Conservation (phyloP, 2,888 invertebrate genomes). For the Piscicola geometra region DNA sequence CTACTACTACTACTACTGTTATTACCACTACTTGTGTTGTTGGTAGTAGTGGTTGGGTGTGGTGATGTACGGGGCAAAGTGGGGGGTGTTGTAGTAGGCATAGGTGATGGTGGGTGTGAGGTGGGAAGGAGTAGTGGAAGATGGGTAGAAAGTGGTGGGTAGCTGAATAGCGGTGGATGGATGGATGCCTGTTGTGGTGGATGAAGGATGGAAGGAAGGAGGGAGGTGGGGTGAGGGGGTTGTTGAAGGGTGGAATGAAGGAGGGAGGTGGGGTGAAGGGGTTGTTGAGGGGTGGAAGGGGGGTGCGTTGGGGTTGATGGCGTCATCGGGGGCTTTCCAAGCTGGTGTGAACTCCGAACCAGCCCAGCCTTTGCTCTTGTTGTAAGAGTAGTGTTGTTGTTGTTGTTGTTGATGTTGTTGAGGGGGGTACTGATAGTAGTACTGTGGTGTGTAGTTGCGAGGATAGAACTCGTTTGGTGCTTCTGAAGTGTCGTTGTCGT, state of each 20-base stretch:
- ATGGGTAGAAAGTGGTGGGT: neutral
- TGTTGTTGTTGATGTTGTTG: neutral
- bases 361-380: constrained; percentile 26
- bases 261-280: neutral
- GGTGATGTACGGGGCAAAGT: neutral
- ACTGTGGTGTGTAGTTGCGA: neutral
- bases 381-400: neutral
- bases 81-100: neutral
- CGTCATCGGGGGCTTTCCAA: constrained; percentile 8
- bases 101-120: neutral
- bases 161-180: neutral
- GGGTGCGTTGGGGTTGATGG: neutral
- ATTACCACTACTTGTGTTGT: too few relatives aligned
- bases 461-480: neutral
- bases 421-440: neutral
- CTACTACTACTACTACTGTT: too few relatives aligned
- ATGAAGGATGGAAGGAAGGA: constrained; percentile 7
- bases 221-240: too few relatives aligned
- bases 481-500: too few relatives aligned
- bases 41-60: neutral
- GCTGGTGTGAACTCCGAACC: constrained; percentile 30
- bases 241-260: too few relatives aligned
- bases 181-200: neutral
- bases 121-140: neutral
- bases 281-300: constrained; percentile 1